phyloP scores from a whole-genome alignment of 1,140 invertebrate genomes.

The Ctenoplectra terminalis region DNA sequence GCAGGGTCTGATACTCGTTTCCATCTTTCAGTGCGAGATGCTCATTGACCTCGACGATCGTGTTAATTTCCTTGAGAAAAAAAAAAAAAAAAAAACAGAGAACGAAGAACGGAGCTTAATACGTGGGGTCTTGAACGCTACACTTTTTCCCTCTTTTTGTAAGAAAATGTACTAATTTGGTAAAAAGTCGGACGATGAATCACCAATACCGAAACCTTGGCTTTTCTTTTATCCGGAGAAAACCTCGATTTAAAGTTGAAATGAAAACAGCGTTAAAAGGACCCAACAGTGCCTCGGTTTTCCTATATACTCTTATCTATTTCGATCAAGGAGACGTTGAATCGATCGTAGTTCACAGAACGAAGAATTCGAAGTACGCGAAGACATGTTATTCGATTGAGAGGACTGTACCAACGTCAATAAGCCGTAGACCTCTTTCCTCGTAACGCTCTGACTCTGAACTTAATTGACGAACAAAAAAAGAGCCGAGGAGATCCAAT shows the following conservation, averaged over 20 bases:
- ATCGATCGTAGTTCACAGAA: too few species aligned
- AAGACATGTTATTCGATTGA: conserved; percentile 7
- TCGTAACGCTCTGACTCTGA: conserved; percentile 60
- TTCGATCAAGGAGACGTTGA: too few species aligned
- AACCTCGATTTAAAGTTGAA: too few species aligned
- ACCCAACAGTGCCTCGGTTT: too few species aligned
- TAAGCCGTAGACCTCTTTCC: conserved; percentile 20
- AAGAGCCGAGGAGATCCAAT: conserved; percentile 57
- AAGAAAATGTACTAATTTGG: not conserved
- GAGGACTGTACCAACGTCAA: conserved; percentile 58
- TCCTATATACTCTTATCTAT: too few species aligned
- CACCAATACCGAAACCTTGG: too few species aligned
- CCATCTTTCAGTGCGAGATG: conserved; percentile 27
- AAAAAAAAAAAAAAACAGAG: conserved; percentile 36
- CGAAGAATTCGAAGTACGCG: conserved; percentile 37
- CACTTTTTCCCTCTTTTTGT: too few species aligned
- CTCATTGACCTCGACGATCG: conserved; percentile 38
- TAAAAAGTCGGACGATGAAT: not conserved
- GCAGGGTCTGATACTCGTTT: not conserved
- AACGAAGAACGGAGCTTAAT: too few species aligned
- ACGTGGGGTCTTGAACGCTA: conserved; percentile 35
- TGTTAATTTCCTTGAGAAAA: conserved; percentile 45
- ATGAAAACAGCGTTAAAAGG: too few species aligned
- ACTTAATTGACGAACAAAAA: conserved; percentile 72
- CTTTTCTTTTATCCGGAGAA: too few species aligned